Percentiles rank a stretch among this genome's conserved stretches.
phyloP scores from a whole-genome alignment of 30 jellyfish, hydroid and myxozoan species.

The Aurelia coerulea region DNA sequence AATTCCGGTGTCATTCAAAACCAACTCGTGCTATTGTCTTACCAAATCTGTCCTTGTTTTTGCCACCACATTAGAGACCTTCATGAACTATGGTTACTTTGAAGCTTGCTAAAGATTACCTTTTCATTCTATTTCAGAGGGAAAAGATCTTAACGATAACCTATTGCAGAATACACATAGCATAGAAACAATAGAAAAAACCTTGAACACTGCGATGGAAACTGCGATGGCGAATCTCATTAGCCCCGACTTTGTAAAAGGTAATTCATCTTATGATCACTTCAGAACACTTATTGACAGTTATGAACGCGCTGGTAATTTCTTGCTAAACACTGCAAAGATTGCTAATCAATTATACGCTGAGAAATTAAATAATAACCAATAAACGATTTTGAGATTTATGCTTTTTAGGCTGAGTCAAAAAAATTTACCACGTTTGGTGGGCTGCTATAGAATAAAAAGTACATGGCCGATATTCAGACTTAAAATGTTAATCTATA shows the following conservation, averaged over 20 bases:
- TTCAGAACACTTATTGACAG: slow-evolving; percentile 63
- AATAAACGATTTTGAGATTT: too few species aligned
- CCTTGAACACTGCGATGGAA: slow-evolving; percentile 47
- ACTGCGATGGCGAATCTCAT: slow-evolving; percentile 27
- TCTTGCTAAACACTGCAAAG: slow-evolving; percentile 80
- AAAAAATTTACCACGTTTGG: too few species aligned
- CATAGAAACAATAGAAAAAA: slow-evolving; percentile 29
- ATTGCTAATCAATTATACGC: slow-evolving; percentile 36
- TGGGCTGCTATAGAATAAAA: too few species aligned
- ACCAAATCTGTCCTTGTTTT: too few species aligned
- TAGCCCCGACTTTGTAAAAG: neutral
- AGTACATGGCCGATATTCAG: too few species aligned
- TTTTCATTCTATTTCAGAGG: neutral
- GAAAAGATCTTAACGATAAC: slow-evolving; percentile 16
- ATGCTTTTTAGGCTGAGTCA: too few species aligned
- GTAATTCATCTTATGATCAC: neutral
- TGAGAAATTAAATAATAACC: neutral
- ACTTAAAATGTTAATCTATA: too few species aligned
- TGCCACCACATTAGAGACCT: too few species aligned
- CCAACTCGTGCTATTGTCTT: too few species aligned
- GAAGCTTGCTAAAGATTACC: too few species aligned
- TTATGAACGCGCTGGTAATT: slow-evolving; percentile 89
- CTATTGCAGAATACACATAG: neutral
- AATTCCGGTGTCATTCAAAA: too few species aligned
- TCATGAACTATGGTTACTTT: too few species aligned